Conservation (phyloP, 2,797 vertebrate species). For the Erethizon dorsatum region DNA sequence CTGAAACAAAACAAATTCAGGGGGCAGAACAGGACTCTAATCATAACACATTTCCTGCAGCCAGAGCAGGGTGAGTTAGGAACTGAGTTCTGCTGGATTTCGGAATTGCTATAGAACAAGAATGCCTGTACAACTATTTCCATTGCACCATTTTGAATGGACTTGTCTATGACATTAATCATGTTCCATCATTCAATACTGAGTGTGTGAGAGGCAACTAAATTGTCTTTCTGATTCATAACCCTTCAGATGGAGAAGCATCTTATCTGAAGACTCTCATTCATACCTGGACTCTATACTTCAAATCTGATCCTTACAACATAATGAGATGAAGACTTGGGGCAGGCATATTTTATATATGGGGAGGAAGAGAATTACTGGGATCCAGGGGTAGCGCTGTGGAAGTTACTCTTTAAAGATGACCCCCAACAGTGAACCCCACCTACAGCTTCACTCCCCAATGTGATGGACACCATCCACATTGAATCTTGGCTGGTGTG, state of each 20-base stretch:
- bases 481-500: not conserved
- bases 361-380: not conserved
- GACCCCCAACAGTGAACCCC: not conserved
- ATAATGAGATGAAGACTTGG: not conserved
- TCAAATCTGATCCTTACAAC: not conserved
- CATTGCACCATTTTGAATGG: not conserved
- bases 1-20: not conserved
- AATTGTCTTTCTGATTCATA: constrained; percentile 61
- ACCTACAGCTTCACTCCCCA: not conserved
- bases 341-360: not conserved
- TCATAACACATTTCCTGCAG: not conserved
- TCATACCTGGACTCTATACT: not conserved
- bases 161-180: not conserved
- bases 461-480: not conserved
- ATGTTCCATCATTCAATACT: not conserved
- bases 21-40: not conserved
- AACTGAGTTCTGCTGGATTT: not conserved
- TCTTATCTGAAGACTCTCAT: not conserved
- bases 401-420: not conserved
- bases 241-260: constrained; percentile 6
- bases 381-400: not conserved
- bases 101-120: not conserved
- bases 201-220: not conserved
- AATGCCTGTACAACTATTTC: not conserved
- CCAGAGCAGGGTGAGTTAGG: not conserved